These are phyloP conservation scores for Drosophila pandora DNA, from an alignment of 1,140 invertebrate species.

Conservation along the genomic window DNA sequence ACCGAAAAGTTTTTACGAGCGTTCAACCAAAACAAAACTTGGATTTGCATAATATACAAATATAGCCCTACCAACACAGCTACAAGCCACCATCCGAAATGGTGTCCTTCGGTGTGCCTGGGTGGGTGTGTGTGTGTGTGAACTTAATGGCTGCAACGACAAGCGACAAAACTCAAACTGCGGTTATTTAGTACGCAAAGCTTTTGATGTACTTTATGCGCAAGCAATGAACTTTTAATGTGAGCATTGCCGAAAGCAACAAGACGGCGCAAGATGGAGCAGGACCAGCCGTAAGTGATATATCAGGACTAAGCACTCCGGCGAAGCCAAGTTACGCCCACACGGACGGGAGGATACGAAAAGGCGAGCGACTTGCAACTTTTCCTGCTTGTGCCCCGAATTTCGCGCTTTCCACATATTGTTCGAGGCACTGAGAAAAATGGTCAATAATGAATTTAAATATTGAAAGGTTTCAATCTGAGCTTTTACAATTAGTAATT, in stretches of 20 bases:
- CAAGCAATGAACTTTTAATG: slow-evolving; percentile 82
- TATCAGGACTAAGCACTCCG: slow-evolving; percentile 77
- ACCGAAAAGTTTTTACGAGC: slow-evolving; percentile 72
- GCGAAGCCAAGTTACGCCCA: slow-evolving; percentile 34
- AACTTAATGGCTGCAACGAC: slow-evolving; percentile 79
- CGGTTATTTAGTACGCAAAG: slow-evolving; percentile 75
- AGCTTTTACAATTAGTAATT: too few relatives aligned
- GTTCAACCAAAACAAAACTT: slow-evolving; percentile 61
- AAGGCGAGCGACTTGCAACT: slow-evolving; percentile 26
- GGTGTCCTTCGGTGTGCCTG: neutral
- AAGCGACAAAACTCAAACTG: slow-evolving; percentile 77
- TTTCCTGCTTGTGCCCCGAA: neutral
- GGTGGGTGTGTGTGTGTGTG: slow-evolving; percentile 25
- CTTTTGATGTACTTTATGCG: slow-evolving; percentile 79
- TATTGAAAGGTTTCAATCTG: too few relatives aligned
- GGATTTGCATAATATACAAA: slow-evolving; percentile 75
- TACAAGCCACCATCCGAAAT: slow-evolving; percentile 3
- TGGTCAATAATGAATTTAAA: too few relatives aligned
- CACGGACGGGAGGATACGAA: slow-evolving; percentile 10
- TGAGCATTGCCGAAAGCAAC: slow-evolving; percentile 66
- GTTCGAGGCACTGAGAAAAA: slow-evolving; percentile 1
- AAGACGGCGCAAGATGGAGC: slow-evolving; percentile 15
- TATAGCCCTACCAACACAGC: slow-evolving; percentile 23
- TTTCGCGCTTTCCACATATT: slow-evolving; percentile 20
- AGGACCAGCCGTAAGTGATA: slow-evolving; percentile 55